Evolutionary conservation across 2,888 invertebrate species (phyloP), one percentile per base, ranked within the genome.

Genomic region (Nyleta sp.): DNA sequence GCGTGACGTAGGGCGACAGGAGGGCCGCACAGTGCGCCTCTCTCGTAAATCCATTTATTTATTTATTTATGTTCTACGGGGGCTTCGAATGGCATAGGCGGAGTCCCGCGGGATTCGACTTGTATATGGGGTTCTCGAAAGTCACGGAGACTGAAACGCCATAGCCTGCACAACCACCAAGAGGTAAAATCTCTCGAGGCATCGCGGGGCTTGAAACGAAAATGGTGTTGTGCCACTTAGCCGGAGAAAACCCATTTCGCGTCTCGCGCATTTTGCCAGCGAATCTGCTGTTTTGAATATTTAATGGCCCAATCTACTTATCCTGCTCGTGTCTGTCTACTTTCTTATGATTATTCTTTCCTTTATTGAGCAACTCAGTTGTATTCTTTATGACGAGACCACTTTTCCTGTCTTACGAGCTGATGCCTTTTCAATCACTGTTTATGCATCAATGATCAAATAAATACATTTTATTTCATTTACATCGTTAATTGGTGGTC

Each of bases 171-270:
- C 52, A 3, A 33, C 72, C 52, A 38, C 48, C 44, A 68, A 78
- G 78, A 82, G 84, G 82, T 85, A 85, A 84, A 87, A 83, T 88
- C 89, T 88, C 89, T 77, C 76, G 88, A 87, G 89, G 87, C 86
- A 83, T 80, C 81, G 35, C 77, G 82, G 75, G 80, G 84, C 78
- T 84, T 90, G 89, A 90, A 90, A 90, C 88, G 89, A 89, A 90
- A 90, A 90, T 87, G 89, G 83, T 90, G 90, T 90, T 86, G 88
- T 84, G 88, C 85, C 90, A 90, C 89, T 90, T 89, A 89, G 84
- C 78, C 74, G 75, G 60, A 60, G 73, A 82, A 80, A 82, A 80
- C 81, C 83, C 80, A 77, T 75, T 67, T 68, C 75, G 77, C 80
- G 81, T 81, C 78, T 57, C 79, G 79, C 65, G 75, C 67, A 60